Evolutionary conservation across 1,140 invertebrate species (phyloP).

Genomic region (Anoplolepis gracilipes): DNA sequence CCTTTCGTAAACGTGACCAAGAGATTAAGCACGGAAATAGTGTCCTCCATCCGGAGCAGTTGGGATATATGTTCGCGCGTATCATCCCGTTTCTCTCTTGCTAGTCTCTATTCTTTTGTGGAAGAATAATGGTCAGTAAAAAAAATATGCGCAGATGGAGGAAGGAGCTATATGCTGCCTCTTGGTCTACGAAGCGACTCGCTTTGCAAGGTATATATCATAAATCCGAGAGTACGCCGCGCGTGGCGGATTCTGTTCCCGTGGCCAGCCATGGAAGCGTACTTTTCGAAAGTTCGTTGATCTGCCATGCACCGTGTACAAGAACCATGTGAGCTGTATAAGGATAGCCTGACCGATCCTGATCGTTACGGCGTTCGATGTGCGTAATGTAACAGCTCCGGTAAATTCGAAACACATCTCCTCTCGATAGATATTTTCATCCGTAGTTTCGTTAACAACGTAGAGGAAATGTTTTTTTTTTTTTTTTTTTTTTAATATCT

Average conservation of each 20-base stretch:
- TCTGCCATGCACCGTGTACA: slow-evolving; percentile 22
- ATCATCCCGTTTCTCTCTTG: neutral
- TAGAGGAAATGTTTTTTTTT: neutral
- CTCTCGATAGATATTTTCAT: neutral
- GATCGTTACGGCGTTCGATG: neutral
- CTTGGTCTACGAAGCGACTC: slow-evolving; percentile 40
- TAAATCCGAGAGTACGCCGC: slow-evolving; percentile 15
- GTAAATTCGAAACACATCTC: neutral
- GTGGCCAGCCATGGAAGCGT: slow-evolving; percentile 19
- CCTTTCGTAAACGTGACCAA: slow-evolving; percentile 40
- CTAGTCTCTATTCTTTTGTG: neutral
- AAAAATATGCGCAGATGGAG: slow-evolving; percentile 28
- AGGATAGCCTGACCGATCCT: neutral
- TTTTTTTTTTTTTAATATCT: neutral
- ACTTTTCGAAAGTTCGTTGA: slow-evolving; percentile 28
- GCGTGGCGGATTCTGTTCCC: neutral
- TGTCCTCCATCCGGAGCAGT: slow-evolving; percentile 6
- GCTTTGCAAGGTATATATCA: slow-evolving; percentile 16
- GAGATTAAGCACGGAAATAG: slow-evolving; percentile 51
- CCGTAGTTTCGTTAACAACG: neutral
- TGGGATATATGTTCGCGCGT: neutral
- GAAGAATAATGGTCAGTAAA: neutral
- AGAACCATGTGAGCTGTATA: neutral
- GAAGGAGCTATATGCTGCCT: slow-evolving; percentile 57
- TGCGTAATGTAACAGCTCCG: neutral